A percentile compares a stretch with the other conserved stretches of the same genome.
Evolutionary conservation across 2,888 invertebrate genomes (phyloP).

Genomic region (Ichneumon xanthorius): DNA sequence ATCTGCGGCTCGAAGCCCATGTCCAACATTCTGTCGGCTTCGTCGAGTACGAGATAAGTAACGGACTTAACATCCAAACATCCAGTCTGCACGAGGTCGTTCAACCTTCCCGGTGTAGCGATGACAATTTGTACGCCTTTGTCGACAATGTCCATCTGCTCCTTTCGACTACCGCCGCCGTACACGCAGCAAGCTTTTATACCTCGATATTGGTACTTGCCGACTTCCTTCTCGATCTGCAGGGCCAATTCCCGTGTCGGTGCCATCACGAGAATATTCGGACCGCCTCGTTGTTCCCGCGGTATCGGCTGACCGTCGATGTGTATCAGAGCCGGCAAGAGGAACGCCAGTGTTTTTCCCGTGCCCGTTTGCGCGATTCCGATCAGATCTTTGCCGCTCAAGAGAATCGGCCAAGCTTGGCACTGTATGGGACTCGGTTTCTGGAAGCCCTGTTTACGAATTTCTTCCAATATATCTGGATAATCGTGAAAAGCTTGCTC

Average conservation of each 20-base stretch:
- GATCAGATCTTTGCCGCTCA: slow-evolving; percentile 96
- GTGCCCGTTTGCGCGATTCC: slow-evolving; percentile 98
- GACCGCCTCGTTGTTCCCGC: slow-evolving; percentile 90
- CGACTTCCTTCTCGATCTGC: slow-evolving; percentile 96
- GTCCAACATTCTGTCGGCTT: slow-evolving; percentile 95
- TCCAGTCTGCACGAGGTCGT: slow-evolving; percentile 92
- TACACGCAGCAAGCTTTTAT: slow-evolving; percentile 96
- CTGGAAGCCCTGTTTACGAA: slow-evolving; percentile 92
- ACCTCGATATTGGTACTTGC: slow-evolving; percentile 94
- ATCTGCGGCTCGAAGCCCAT: slow-evolving; percentile 97
- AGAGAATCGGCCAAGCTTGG: slow-evolving; percentile 97
- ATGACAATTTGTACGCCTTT: slow-evolving; percentile 97
- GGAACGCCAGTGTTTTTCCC: slow-evolving; percentile 97
- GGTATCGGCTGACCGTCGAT: slow-evolving; percentile 94
- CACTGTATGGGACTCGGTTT: slow-evolving; percentile 96
- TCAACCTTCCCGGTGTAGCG: slow-evolving; percentile 97
- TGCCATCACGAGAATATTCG: slow-evolving; percentile 95
- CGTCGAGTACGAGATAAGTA: slow-evolving; percentile 96
- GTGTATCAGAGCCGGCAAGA: slow-evolving; percentile 96
- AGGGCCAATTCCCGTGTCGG: slow-evolving; percentile 97
- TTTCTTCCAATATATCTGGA: slow-evolving; percentile 93
- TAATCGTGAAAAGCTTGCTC: slow-evolving; percentile 90
- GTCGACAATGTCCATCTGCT: slow-evolving; percentile 91
- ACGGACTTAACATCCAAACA: slow-evolving; percentile 91
- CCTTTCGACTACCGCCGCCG: slow-evolving; percentile 93